Evolutionary conservation across 64 coral and sea anemone genomes (phyloP).

Genomic region (Montipora capricornis): DNA sequence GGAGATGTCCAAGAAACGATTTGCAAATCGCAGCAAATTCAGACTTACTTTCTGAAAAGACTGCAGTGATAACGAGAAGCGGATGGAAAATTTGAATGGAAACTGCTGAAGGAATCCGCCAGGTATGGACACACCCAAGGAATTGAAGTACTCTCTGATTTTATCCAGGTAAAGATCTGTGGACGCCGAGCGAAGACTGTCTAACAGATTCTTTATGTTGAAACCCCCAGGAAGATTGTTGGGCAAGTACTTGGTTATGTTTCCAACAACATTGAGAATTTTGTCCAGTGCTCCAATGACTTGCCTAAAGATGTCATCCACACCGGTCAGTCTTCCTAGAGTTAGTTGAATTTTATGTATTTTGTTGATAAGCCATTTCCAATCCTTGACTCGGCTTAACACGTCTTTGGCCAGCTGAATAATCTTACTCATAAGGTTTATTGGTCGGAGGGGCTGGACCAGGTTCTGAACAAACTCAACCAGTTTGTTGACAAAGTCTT

Average conservation of each 20-base stretch:
- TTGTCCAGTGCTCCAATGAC: conserved; percentile 77
- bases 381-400: conserved; percentile 32
- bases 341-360: conserved; percentile 66
- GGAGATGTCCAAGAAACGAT: conserved; percentile 84
- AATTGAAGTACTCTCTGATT: conserved; percentile 82
- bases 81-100: conserved; percentile 83
- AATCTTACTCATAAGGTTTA: conserved; percentile 76
- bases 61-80: conserved; percentile 71
- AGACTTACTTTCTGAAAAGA: conserved; percentile 74
- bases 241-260: conserved; percentile 74
- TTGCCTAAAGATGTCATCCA: conserved; percentile 75
- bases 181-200: conserved; percentile 60
- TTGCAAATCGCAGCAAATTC: conserved; percentile 73
- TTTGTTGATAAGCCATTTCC: conserved; percentile 56
- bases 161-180: conserved; percentile 59
- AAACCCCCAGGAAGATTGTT: conserved; percentile 72
- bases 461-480: conserved; percentile 80
- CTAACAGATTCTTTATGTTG: conserved; percentile 73
- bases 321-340: conserved; percentile 48
- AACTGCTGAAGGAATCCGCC: conserved; percentile 77
- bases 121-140: conserved; percentile 63
- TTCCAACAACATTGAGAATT: conserved; percentile 65
- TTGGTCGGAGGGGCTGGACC: conserved; percentile 61
- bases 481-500: conserved; percentile 83
- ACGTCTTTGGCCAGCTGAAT: conserved; percentile 68